A percentile compares a stretch with the other conserved stretches of the same genome.
Evolutionary conservation across 2,888 invertebrate genomes (phyloP).

Genomic region (Pristionchus japonicus): DNA sequence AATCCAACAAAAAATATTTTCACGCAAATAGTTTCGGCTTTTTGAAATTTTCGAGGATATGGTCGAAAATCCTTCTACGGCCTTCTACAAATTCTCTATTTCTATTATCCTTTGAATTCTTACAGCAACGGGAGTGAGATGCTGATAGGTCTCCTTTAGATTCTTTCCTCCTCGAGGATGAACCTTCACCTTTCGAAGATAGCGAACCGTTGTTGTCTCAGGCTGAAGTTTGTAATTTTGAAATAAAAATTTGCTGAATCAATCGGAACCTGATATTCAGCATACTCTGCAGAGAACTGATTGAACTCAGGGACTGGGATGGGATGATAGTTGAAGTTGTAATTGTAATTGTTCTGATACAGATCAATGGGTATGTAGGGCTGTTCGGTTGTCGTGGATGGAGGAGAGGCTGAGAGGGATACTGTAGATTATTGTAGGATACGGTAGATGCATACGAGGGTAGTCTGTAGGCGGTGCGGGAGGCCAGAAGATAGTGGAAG

Average conservation of each 20-base stretch:
- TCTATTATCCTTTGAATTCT: too few species aligned
- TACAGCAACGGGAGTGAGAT: slow-evolving; percentile 47
- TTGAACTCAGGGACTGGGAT: slow-evolving; percentile 29
- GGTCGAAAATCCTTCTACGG: too few species aligned
- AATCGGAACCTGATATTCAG: neutral
- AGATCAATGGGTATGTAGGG: neutral
- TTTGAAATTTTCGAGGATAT: too few species aligned
- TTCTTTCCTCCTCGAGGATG: slow-evolving; percentile 41
- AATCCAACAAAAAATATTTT: too few species aligned
- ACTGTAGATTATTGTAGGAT: neutral
- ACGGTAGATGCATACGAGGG: slow-evolving; percentile 5
- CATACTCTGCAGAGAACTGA: neutral
- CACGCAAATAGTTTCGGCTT: too few species aligned
- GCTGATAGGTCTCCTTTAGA: slow-evolving; percentile 44
- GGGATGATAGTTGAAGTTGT: neutral
- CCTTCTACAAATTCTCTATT: too few species aligned
- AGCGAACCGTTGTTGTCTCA: slow-evolving; percentile 25
- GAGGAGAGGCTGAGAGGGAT: neutral
- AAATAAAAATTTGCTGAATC: neutral
- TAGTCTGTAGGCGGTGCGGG: slow-evolving; percentile 7
- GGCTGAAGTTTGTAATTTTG: too few species aligned
- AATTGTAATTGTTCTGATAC: neutral
- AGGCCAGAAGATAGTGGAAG: slow-evolving; percentile 28
- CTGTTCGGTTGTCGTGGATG: neutral
- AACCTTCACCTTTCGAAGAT: slow-evolving; percentile 28